Conservation (phyloP, 2,113 vertebrate species). For the Illadopsis cleaveri region DNA sequence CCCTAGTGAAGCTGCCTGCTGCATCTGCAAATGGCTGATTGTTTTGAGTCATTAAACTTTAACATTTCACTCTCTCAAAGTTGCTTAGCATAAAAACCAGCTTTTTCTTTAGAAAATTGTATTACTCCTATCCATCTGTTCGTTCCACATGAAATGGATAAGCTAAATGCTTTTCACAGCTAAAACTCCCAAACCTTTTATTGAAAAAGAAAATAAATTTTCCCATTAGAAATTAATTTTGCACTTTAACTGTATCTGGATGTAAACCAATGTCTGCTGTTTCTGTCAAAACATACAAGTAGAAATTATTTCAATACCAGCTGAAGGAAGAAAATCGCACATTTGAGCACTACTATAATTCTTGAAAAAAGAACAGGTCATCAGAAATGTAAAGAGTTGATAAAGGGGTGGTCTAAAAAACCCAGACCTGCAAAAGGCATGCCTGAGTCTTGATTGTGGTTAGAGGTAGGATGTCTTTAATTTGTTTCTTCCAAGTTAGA, state of each 20-base stretch:
- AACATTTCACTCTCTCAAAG: not conserved
- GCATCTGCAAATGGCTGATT: not conserved
- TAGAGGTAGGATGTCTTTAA: not conserved
- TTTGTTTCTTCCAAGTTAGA: not conserved
- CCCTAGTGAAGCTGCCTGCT: not conserved
- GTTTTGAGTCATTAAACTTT: not conserved
- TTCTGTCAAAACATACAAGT: not conserved
- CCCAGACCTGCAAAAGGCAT: not conserved
- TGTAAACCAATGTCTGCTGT: not conserved
- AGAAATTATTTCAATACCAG: not conserved
- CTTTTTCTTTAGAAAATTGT: not conserved
- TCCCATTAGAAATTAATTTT: not conserved
- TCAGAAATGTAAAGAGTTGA: not conserved
- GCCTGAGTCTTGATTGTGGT: rapidly evolving
- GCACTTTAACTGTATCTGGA: not conserved
- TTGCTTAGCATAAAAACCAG: not conserved
- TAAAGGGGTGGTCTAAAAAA: not conserved
- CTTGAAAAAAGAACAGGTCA: not conserved
- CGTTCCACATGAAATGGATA: not conserved
- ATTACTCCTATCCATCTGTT: not conserved
- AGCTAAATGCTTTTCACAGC: not conserved
- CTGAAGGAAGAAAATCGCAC: rapidly evolving
- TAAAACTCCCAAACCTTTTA: rapidly evolving
- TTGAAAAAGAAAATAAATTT: not conserved
- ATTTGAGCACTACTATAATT: not conserved